A percentile compares a stretch with the other conserved stretches of the same genome.
These are phyloP conservation scores for Bufotes viridis DNA, from an alignment of 2,797 vertebrate species.

Conservation along the genomic window DNA sequence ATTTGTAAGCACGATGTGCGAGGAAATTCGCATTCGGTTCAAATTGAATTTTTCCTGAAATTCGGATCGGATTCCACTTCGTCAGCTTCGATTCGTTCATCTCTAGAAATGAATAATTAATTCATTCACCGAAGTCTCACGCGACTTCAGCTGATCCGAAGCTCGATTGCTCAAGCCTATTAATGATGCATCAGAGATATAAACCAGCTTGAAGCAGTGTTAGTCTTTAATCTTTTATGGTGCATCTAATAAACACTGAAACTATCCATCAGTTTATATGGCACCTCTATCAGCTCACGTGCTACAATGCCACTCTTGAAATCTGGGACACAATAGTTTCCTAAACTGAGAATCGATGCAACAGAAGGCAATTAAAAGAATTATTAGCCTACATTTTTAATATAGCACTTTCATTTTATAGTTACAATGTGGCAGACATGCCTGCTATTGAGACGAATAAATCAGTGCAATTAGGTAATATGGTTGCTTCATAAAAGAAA, in stretches of 20 bases:
- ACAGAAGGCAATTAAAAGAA: not conserved
- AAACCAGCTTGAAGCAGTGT: constrained; percentile 14
- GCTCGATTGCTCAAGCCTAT: too few species aligned
- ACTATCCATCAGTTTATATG: not conserved
- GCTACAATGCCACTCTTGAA: not conserved
- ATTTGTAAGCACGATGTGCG: too few species aligned
- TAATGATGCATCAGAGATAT: constrained; percentile 2
- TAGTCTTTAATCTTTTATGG: not conserved
- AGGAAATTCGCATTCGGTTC: too few species aligned
- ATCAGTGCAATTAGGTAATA: constrained; percentile 20
- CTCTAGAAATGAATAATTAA: too few species aligned
- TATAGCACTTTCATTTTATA: not conserved
- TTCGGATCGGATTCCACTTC: too few species aligned
- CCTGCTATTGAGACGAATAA: not conserved
- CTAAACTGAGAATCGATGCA: not conserved
- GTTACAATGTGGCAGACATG: not conserved
- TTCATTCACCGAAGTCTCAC: too few species aligned
- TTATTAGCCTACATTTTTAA: constrained; percentile 4
- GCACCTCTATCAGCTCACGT: not conserved
- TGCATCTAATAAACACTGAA: not conserved
- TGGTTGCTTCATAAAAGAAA: not conserved
- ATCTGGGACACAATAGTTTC: not conserved
- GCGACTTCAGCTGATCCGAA: too few species aligned
- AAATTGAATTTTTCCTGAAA: too few species aligned
- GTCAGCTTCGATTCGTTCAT: too few species aligned